Base-by-base conservation (phyloP, 2,888 invertebrate genomes). In the Ormyrus labotus region DNA sequence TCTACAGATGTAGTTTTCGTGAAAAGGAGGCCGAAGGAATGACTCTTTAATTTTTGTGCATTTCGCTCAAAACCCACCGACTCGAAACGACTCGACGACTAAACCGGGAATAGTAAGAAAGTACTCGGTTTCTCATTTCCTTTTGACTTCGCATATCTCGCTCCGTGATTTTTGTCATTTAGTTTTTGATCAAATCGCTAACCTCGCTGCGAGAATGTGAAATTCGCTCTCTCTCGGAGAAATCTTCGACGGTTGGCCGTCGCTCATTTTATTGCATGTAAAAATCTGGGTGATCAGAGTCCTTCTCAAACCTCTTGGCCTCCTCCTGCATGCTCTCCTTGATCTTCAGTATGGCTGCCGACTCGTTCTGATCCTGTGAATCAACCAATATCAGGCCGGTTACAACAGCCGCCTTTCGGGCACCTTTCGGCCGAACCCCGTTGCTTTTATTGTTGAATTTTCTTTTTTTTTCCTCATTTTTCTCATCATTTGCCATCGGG, bases 251-350 rank as follows among this genome's bases (percentile, higher is more conserved):
- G 87, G 19, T 9, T 87, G 85, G 61, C 53, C 65, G 57, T 77
- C 70, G 86, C 85, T 85, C 87, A 86, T 88, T 88, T 95, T 96
- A 97, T 95, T 96, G 97, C 97, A 98, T 97, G 93, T 97, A 98
- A 94, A 97, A 98, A 93, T 98, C 97, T 91, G 97, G 97, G 92
- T 97, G 97, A 92, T 98, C 98, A 87, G 97, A 96, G 93, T 98
- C 98, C 94, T 98, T 98, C 92, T 98, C 98, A 93, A 98, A 98
- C 93, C 98, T 96, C 94, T 98, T 99, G 92, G 99, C 99, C 93
- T 99, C 99, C 92, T 99, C 99, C 93, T 99, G 98, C 98, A 99
- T 99, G 94, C 98, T 98, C 93, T 99, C 99, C 94, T 99, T 99
- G 92, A 99, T 99, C 95, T 99, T 99, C 93, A 99, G 94, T 93